Base-by-base conservation (phyloP, 2,797 vertebrate species). In the Neomorphus geoffroyi region DNA sequence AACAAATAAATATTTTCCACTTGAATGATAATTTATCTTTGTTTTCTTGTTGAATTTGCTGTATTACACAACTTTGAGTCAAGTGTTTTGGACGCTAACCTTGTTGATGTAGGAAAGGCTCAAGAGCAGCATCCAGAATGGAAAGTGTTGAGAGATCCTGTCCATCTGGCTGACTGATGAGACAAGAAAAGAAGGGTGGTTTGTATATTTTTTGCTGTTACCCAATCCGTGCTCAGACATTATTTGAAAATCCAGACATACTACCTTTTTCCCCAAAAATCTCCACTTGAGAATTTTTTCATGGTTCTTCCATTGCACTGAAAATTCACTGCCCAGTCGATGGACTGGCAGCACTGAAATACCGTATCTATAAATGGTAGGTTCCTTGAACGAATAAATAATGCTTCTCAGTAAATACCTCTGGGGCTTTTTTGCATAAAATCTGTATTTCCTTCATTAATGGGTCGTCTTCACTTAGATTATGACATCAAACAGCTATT, bases 11-110 rank as follows among this genome's bases (percentile, higher is more conserved):
- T 50, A 32, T 18, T 26, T 2, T 30, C 43, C 46, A 56, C 6
- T 33, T 60, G 43, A 26, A 61, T 39, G 24, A 56, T 58, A 75
- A 67, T 27, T 71, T 69, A 41, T 91, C 58, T 83, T 70, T 1
- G 28, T 73, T 84, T 94, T 66, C 23, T 57, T 3, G 5, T 1
- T 51, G 48, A 71, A 88, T 62, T 80, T 61, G 4, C 41, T 88
- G 83, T 65, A 39, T 92, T 90, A 66, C 80, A 77, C 93, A 96
- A 88, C 43, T 75, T 78, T 22, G 48, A 70, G 61, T 89, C 73
- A 58, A n/a, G n/a, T 45, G 19, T 57, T 92, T 90, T 77, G 80
- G 39, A 73, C 84, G 56, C 62, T 88, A 51, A 80, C 33, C 39
- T 26, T 81, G 50, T 41, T 94, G 53, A 46, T 78, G 37, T 14